A percentile compares a stretch with the other conserved stretches of the same genome.
These are phyloP conservation scores for Heliconius erato DNA, from an alignment of 2,888 invertebrate species.

Conservation along the genomic window DNA sequence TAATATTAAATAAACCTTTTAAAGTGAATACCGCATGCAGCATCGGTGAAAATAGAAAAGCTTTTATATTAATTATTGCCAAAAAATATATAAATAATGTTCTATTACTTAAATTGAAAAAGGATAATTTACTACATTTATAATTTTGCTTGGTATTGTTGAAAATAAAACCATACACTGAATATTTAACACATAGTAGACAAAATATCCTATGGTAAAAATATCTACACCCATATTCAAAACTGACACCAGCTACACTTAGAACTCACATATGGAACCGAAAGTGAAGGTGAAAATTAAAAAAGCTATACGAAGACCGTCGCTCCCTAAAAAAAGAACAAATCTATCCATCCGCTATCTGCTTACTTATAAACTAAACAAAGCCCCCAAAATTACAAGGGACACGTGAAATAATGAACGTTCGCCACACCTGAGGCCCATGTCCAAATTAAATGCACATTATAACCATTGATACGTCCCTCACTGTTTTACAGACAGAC, in stretches of 20 bases:
- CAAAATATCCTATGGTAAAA: background rate
- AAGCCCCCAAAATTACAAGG: slow-evolving; percentile 43
- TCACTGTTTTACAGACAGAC: slow-evolving; percentile 74
- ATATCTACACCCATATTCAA: background rate
- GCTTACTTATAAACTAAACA: slow-evolving; percentile 44
- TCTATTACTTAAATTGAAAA: no score
- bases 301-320: background rate
- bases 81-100: no score
- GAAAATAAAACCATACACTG: no score
- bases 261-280: background rate
- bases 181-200: background rate
- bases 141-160: no score
- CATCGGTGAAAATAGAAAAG: no score
- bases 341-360: background rate
- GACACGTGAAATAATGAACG: slow-evolving; percentile 49
- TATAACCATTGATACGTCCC: slow-evolving; percentile 61
- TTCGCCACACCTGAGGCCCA: slow-evolving; percentile 52
- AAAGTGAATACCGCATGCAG: no score
- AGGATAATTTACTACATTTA: no score
- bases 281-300: background rate
- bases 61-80: no score
- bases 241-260: background rate
- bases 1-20: no score
- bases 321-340: background rate
- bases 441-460: slow-evolving; percentile 68